These are phyloP conservation scores for Spilarctia lutea DNA, from an alignment of 2,888 invertebrate species.

Conservation along the genomic window DNA sequence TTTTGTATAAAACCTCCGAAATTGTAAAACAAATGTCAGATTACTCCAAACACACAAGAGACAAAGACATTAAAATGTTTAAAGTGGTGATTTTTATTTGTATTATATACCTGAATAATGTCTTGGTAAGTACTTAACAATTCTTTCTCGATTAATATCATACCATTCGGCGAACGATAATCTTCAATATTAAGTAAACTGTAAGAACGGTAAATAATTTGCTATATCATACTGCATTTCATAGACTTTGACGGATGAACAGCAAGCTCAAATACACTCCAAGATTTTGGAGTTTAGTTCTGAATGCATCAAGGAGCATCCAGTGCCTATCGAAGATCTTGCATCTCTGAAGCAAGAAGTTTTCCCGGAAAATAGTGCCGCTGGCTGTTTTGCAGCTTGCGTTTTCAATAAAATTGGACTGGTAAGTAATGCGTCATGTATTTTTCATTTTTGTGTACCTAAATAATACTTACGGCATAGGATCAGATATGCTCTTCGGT, in stretches of 20 bases:
- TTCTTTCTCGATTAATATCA: not conserved
- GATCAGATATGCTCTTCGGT: not conserved
- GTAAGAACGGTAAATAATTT: not conserved
- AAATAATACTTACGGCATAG: not conserved
- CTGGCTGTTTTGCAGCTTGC: constrained; percentile 69
- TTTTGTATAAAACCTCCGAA: constrained; percentile 40
- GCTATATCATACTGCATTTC: not conserved
- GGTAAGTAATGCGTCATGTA: constrained; percentile 54
- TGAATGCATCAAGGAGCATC: constrained; percentile 60
- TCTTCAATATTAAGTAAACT: not conserved
- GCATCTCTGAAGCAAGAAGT: constrained; percentile 56
- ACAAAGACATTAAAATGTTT: constrained; percentile 31
- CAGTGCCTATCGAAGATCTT: constrained; percentile 62
- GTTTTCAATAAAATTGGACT: constrained; percentile 64
- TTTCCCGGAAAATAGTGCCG: constrained; percentile 60
- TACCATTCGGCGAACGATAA: too few species aligned
- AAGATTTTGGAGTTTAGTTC: constrained; percentile 60
- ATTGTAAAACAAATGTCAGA: constrained; percentile 16
- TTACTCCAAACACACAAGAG: constrained; percentile 15
- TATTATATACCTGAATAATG: constrained; percentile 16
- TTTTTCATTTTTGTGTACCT: not conserved
- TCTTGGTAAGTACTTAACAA: constrained; percentile 22
- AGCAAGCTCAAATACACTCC: constrained; percentile 58
- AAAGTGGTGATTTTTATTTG: constrained; percentile 13
- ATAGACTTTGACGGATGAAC: constrained; percentile 54